Base-by-base conservation (phyloP, 2,888 invertebrate species). In the Fabriciana adippe region DNA sequence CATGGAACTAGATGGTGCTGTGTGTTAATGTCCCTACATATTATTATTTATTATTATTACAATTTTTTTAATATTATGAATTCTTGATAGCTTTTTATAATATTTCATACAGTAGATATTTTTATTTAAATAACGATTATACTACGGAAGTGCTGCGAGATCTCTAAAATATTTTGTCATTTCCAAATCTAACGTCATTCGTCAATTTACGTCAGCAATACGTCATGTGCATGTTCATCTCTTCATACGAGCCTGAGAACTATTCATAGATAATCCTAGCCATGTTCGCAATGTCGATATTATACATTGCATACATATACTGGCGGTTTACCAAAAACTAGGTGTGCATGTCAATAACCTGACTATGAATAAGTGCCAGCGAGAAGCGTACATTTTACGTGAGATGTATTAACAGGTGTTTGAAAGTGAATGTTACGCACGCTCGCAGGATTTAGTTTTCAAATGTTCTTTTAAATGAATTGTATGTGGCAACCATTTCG, bases 281-380 rank as follows among this genome's bases (percentile, higher is more conserved):
- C 67, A 53, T 66, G 66, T 66, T 16, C 63, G 57, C 64, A 62
- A 66, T 66, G 64, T 63, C 31, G 61, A 64, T 70, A 72, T 66
- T 61, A 64, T 66, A 57, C 68, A 57, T 67, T 72, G 64, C 71
- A 54, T 64, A 64, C 54, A 51, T 35, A 59, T 69, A 59, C 72
- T 74, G 74, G 74, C 74, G 62, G 18, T 45, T 57, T 61, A 64
- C 73, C 74, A 74, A 74, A 69, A 55, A 47, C 55, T 68, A 63
- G 50, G 50, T 66, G 69, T 68, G n/a, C 48, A 59, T 74, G 74
- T 74, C 74, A 74, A 72, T 74, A 74, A 74, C 74, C 73, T 64
- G 69, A 26, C 64, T 55, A 59, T 55, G 66, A 61, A 67, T 69
- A 66, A 65, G 64, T 16, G 35, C 57, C 57, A 57, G 68, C 70